Conservation (phyloP, 2,113 vertebrate genomes). For the Oriolus oriolus region DNA sequence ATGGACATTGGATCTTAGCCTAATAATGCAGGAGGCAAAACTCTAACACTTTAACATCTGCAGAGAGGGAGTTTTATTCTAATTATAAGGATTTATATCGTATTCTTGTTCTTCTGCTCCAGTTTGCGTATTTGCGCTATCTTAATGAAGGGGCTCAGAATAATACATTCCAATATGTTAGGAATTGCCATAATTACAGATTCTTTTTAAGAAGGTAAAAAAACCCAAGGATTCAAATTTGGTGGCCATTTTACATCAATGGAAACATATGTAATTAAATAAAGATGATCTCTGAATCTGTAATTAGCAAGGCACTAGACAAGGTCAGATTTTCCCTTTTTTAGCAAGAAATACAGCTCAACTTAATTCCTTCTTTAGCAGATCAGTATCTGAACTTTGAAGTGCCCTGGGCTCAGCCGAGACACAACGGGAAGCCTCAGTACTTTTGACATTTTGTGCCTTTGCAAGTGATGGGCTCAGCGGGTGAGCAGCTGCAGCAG, state of each 20-base stretch:
- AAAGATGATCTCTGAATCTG: slow-evolving; percentile 23
- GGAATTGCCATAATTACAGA: slow-evolving; percentile 16
- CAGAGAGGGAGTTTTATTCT: neutral
- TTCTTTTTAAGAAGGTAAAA: neutral
- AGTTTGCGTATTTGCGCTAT: slow-evolving; percentile 6
- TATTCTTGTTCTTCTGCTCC: neutral
- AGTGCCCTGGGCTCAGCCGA: neutral
- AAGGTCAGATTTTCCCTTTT: neutral
- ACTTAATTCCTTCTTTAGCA: neutral
- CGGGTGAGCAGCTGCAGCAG: neutral
- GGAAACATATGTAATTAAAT: slow-evolving; percentile 20
- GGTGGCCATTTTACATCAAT: neutral
- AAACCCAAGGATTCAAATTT: neutral
- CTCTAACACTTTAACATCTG: slow-evolving; percentile 32
- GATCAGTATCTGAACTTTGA: neutral
- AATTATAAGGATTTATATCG: slow-evolving; percentile 53
- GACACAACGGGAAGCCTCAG: neutral
- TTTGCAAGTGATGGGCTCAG: neutral
- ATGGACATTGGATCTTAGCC: slow-evolving; percentile 25
- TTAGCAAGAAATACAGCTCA: neutral
- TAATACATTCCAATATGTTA: neutral
- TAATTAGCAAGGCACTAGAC: neutral
- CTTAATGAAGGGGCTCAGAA: slow-evolving; percentile 20
- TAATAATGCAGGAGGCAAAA: slow-evolving; percentile 22
- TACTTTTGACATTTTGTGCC: neutral